phyloP scores from a whole-genome alignment of 2,797 vertebrate genomes.

The Characodon lateralis region DNA sequence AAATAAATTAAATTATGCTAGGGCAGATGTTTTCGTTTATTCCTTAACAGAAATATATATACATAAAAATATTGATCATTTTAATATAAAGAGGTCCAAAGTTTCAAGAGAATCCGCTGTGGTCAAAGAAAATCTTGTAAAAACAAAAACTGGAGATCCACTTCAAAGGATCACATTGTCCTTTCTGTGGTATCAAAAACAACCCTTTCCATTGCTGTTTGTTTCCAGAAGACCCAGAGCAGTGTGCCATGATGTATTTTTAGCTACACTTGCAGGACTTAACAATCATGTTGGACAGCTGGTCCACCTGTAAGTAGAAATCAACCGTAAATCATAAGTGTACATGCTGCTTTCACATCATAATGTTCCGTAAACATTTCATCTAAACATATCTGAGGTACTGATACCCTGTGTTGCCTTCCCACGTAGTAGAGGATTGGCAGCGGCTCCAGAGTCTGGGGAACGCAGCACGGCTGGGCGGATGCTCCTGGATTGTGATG shows the following conservation, averaged over 20 bases:
- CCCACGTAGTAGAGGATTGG: conserved; percentile 92
- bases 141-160: conserved; percentile 36
- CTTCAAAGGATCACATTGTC: conserved; percentile 21
- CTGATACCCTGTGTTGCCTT: conserved; percentile 83
- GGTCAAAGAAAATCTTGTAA: conserved; percentile 16
- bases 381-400: background rate
- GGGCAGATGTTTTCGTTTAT: conserved; percentile 43
- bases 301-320: conserved; percentile 84
- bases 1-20: conserved; percentile 80
- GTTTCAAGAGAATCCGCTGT: conserved; percentile 36
- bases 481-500: conserved; percentile 93
- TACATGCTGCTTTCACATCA: conserved; percentile 10
- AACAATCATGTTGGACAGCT: conserved; percentile 92
- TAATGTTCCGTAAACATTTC: conserved; percentile 12
- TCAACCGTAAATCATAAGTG: conserved; percentile 8
- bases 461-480: conserved; percentile 91
- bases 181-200: conserved; percentile 30
- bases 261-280: conserved; percentile 93
- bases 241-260: conserved; percentile 44
- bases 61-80: conserved; percentile 46
- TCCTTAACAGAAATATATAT: conserved; percentile 39
- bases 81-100: conserved; percentile 48
- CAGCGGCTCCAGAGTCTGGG: conserved; percentile 86
- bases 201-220: conserved; percentile 24
- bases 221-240: conserved; percentile 36